Evolutionary conservation across 2,888 invertebrate genomes (phyloP).

Genomic region (Pseudolycoriella hygida): DNA sequence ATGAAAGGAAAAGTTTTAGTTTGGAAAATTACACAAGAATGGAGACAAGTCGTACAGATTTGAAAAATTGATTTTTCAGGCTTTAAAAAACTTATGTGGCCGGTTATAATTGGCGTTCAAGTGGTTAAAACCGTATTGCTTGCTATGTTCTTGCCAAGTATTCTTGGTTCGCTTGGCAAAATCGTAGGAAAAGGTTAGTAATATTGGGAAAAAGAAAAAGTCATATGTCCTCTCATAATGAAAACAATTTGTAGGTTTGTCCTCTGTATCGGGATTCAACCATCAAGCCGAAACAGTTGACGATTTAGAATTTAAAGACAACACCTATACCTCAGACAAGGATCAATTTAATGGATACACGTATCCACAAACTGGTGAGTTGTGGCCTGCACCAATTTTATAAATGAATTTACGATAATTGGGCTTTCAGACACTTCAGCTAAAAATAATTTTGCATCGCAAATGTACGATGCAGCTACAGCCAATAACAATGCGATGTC

Average conservation of each 20-base stretch:
- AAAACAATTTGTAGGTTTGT: conserved; percentile 22
- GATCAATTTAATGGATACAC: conserved; percentile 19
- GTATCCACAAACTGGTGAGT: conserved; percentile 14
- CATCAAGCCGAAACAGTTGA: conserved; percentile 33
- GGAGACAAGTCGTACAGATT: not conserved
- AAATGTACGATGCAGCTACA: conserved; percentile 18
- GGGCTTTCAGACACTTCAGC: conserved; percentile 29
- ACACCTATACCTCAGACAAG: conserved; percentile 33
- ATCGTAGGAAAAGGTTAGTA: conserved; percentile 61
- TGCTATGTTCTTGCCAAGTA: conserved; percentile 69
- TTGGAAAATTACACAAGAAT: too few relatives aligned
- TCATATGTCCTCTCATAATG: not conserved
- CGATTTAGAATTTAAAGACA: conserved; percentile 61
- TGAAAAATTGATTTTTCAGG: conserved; percentile 49
- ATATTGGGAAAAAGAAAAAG: not conserved
- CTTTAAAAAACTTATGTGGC: conserved; percentile 66
- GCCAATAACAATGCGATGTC: conserved; percentile 18
- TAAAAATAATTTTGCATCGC: conserved; percentile 15
- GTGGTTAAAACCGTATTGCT: conserved; percentile 65
- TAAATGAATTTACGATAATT: too few relatives aligned
- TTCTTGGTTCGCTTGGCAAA: conserved; percentile 67
- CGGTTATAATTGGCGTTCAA: conserved; percentile 65
- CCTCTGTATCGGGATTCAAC: conserved; percentile 24
- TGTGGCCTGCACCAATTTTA: not conserved
- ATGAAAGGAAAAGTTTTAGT: too few relatives aligned